phyloP scores from a whole-genome alignment of 2,797 vertebrate species.

The Echiichthys vipera region DNA sequence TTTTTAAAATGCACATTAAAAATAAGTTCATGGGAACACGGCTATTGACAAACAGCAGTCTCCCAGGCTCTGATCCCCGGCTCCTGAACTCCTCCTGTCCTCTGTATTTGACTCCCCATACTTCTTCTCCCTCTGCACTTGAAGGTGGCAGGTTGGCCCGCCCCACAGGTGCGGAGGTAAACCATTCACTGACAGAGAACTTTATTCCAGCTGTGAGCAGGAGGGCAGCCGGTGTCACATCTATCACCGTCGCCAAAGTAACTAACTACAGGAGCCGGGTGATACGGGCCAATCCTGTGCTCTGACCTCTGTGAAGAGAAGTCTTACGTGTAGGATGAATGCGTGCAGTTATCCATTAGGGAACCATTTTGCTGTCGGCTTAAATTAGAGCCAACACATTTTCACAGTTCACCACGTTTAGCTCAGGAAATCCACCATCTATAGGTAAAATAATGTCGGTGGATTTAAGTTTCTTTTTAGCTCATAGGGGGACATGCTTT shows the following conservation, averaged over 20 bases:
- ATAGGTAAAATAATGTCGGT: background rate
- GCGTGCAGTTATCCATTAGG: background rate
- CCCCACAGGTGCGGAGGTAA: slow-evolving; percentile 36
- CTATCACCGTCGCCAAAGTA: background rate
- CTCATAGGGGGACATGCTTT: background rate
- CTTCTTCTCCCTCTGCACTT: slow-evolving; percentile 10
- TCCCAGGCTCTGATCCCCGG: too few relatives aligned
- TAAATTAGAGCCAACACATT: background rate
- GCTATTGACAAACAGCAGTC: too few relatives aligned
- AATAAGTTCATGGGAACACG: too few relatives aligned
- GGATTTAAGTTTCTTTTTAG: background rate
- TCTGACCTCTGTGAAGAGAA: slow-evolving; percentile 11
- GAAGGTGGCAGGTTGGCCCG: slow-evolving; percentile 19
- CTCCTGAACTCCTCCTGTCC: background rate
- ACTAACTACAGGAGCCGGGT: background rate
- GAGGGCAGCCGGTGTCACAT: slow-evolving; percentile 12
- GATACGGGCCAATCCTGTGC: background rate
- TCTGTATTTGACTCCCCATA: slow-evolving; percentile 1
- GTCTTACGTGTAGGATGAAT: background rate
- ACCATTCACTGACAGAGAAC: slow-evolving; percentile 18
- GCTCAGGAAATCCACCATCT: background rate
- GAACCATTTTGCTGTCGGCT: background rate
- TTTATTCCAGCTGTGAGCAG: slow-evolving; percentile 23
- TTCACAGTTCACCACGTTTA: background rate
- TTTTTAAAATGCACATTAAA: too few relatives aligned